Conservation (phyloP, 1,140 invertebrate genomes). For the Anthonomus grandis region DNA sequence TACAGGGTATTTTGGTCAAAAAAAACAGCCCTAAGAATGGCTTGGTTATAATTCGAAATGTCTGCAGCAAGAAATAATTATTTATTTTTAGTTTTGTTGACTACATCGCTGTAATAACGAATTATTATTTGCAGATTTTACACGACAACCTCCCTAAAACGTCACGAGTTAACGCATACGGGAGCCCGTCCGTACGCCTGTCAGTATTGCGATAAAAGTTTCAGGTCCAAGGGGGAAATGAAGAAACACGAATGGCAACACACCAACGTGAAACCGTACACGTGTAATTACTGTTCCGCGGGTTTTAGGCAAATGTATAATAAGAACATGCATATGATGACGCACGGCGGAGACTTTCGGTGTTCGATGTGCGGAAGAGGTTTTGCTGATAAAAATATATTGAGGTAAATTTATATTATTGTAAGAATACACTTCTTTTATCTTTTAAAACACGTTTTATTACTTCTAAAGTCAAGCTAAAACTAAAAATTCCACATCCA, state of each 20-base stretch:
- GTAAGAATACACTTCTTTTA: too few species aligned
- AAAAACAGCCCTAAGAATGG: neutral
- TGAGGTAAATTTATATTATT: conserved; percentile 11
- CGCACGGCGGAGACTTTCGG: conserved; percentile 32
- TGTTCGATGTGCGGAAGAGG: conserved; percentile 32
- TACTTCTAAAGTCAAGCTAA: too few species aligned
- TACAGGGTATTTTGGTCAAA: too few species aligned
- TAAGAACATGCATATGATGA: conserved; percentile 36
- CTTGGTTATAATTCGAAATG: too few species aligned
- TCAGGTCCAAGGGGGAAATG: conserved; percentile 36
- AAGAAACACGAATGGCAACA: conserved; percentile 57
- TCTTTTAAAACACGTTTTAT: too few species aligned
- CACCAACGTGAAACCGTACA: conserved; percentile 69
- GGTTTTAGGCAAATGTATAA: conserved; percentile 52
- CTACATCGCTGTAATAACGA: too few species aligned
- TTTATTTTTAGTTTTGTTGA: too few species aligned
- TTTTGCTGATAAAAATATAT: conserved; percentile 32
- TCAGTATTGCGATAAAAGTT: conserved; percentile 64
- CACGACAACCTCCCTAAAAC: conserved; percentile 55
- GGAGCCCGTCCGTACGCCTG: conserved; percentile 76
- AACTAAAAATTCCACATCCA: too few species aligned
- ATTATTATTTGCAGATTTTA: conserved; percentile 18
- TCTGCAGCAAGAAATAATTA: too few species aligned
- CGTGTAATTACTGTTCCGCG: conserved; percentile 68
- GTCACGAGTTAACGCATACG: conserved; percentile 69